phyloP scores from a whole-genome alignment of 2,113 vertebrate species.

The Bubalus kerabau region DNA sequence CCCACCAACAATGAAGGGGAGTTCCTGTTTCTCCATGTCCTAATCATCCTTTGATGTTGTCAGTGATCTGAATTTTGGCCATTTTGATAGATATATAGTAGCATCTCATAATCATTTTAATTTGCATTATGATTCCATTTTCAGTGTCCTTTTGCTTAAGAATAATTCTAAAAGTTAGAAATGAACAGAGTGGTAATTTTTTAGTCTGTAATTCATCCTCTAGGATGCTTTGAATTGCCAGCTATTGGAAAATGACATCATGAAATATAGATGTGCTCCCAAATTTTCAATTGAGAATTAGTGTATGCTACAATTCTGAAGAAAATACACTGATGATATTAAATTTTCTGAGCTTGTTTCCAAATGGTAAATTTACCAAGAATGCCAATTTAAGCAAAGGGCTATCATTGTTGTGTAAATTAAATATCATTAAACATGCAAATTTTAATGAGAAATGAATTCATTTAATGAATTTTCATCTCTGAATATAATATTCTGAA shows the following conservation, averaged over 20 bases:
- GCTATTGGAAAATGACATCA: background rate
- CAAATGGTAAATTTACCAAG: constrained; percentile 44
- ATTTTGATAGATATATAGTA: background rate
- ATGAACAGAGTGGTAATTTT: background rate
- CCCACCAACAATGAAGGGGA: background rate
- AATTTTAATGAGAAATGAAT: background rate
- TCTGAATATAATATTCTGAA: background rate
- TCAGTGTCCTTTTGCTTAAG: background rate
- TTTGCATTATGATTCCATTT: background rate
- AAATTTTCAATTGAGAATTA: constrained; percentile 34
- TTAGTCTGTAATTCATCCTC: background rate
- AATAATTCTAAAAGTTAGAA: background rate
- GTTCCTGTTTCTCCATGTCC: background rate
- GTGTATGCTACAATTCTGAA: background rate
- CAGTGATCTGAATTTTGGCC: background rate
- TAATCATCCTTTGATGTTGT: background rate
- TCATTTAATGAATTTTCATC: background rate
- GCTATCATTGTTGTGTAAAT: background rate
- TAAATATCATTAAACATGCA: background rate
- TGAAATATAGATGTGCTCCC: background rate
- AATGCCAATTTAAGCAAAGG: background rate
- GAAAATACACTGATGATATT: constrained; percentile 8
- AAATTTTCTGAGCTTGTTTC: constrained; percentile 19
- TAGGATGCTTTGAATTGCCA: background rate
- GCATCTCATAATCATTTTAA: background rate